Evolutionary conservation across 2,113 vertebrate species (phyloP), one percentile per base, ranked within the genome.

Genomic region (Ophthalmolycus amberensis): DNA sequence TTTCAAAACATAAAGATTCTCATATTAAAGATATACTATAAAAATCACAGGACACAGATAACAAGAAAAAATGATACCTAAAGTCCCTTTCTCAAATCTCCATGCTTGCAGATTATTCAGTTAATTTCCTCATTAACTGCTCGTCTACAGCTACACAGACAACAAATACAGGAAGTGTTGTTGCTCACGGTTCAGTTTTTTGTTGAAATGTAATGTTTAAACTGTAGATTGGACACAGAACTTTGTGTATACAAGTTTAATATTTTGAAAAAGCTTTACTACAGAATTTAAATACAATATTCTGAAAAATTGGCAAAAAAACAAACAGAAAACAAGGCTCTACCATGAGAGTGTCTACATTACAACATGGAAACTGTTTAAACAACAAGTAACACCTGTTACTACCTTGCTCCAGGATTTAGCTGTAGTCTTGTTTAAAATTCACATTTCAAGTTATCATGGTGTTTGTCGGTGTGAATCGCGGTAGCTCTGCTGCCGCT

Each of bases 211-310:
- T 34, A 0, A 71, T 11, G 44, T 66, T 40, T 27, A 8, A 62
- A 60, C 14, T 40, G 12, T 59, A 20, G 12, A 79, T 2, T 63
- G 10, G 27, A 66, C 37, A 9, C 29, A 29, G 22, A 16, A 48
- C 50, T 42, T 29, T 7, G 32, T 70, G 79, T 81, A 80, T 72
- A 80, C 87, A 85, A 75, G 69, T 91, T 92, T 92, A 90, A 84
- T 93, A 89, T 84, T 59, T 70, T 88, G 56, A 82, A 88, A 92
- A 93, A 88, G 73, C 37, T 89, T 88, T 82, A 80, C 80, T 87
- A 84, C 72, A 85, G 87, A 89, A 89, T 91, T 91, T 94, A 92
- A 91, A 92, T 93, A 93, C 83, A 90, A 88, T 76, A 82, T 78
- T 85, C 22, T 85, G 80, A 75, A 88, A 91, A 88, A 77, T 62